These are phyloP conservation scores for Encarsia formosa DNA, from an alignment of 2,888 invertebrate species.

Conservation along the genomic window DNA sequence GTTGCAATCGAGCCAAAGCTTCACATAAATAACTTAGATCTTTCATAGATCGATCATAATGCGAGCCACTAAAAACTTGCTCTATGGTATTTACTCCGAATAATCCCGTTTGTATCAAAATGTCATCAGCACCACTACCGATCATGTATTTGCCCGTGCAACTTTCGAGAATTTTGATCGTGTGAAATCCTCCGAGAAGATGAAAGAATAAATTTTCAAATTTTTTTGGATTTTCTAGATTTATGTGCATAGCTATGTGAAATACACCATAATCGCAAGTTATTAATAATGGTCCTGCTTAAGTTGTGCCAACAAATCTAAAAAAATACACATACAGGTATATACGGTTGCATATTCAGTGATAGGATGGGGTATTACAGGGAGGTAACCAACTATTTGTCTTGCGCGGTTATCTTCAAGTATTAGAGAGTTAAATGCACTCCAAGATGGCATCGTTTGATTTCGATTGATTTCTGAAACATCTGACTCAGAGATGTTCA, in stretches of 20 bases:
- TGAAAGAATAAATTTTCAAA: constrained; percentile 12
- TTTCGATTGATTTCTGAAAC: background rate
- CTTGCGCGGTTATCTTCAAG: background rate
- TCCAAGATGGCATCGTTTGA: background rate
- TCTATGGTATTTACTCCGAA: background rate
- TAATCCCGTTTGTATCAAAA: constrained; percentile 7
- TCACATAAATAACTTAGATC: background rate
- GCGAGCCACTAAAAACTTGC: background rate
- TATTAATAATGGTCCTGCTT: constrained; percentile 10
- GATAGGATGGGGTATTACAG: background rate
- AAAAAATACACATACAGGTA: background rate
- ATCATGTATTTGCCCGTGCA: constrained; percentile 16
- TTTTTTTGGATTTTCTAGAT: background rate
- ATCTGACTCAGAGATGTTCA: background rate
- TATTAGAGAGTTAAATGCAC: background rate
- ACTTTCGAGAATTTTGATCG: constrained; percentile 4
- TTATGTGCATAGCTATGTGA: constrained; percentile 11
- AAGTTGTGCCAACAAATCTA: background rate
- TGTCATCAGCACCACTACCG: constrained; percentile 18
- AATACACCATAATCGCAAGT: constrained; percentile 21
- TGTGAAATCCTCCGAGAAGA: constrained; percentile 20
- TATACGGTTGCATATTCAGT: background rate
- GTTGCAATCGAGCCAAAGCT: background rate
- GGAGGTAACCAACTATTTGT: background rate
- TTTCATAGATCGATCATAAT: background rate